A percentile compares a stretch with the other conserved stretches of the same genome.
Conservation (phyloP, 2,797 vertebrate genomes). For the Aldrovandia affinis region DNA sequence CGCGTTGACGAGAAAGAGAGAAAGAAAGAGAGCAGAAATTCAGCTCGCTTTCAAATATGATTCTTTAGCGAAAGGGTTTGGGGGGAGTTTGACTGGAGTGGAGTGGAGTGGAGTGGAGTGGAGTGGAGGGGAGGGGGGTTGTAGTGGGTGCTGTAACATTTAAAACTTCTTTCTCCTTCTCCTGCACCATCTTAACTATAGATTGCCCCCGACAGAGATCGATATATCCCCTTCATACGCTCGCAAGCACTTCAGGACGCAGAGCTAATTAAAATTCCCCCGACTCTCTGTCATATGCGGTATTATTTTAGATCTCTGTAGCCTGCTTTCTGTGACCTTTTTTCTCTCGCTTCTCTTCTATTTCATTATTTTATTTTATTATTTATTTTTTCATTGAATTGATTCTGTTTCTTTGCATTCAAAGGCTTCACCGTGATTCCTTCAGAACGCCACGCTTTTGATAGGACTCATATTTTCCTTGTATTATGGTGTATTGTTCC, state of each 20-base stretch:
- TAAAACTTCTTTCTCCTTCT: slow-evolving; percentile 31
- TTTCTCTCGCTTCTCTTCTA: not conserved
- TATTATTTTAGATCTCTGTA: slow-evolving; percentile 55
- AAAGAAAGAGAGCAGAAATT: slow-evolving; percentile 29
- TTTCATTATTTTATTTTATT: slow-evolving; percentile 30
- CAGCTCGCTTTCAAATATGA: slow-evolving; percentile 4
- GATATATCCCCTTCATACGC: slow-evolving; percentile 39
- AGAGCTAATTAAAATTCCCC: slow-evolving; percentile 57
- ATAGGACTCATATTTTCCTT: not conserved
- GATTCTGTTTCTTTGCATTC: slow-evolving; percentile 49
- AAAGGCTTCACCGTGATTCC: slow-evolving; percentile 20
- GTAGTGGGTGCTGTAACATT: slow-evolving; percentile 22
- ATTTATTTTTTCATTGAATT: slow-evolving; percentile 38
- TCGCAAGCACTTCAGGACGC: slow-evolving; percentile 41
- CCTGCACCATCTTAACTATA: slow-evolving; percentile 35
- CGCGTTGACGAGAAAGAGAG: slow-evolving; percentile 3
- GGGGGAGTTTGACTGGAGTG: not conserved
- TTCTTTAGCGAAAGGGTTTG: not conserved
- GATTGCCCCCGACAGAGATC: slow-evolving; percentile 52
- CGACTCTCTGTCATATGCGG: slow-evolving; percentile 52
- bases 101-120: not conserved
- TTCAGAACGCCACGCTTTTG: not conserved
- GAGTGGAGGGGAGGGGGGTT: not conserved
- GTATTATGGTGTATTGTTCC: not conserved
- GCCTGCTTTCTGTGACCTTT: slow-evolving; percentile 40